phyloP scores from a whole-genome alignment of 1,140 invertebrate species.

The Drosophila kikkawai region DNA sequence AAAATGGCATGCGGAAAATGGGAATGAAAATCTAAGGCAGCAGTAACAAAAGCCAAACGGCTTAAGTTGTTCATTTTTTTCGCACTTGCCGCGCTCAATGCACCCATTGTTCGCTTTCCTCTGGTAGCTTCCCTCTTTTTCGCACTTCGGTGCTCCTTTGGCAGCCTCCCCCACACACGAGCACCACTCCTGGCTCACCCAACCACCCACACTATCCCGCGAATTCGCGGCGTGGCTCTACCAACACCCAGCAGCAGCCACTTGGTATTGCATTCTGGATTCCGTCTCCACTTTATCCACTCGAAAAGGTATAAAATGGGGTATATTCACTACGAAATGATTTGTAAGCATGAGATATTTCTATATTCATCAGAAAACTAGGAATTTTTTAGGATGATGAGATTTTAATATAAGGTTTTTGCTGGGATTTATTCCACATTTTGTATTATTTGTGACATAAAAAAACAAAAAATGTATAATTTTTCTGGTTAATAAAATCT shows the following conservation, averaged over 20 bases:
- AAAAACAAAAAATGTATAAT: too few species aligned
- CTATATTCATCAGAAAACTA: not conserved
- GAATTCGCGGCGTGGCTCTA: not conserved
- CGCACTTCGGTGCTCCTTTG: not conserved
- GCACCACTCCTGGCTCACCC: slow-evolving; percentile 6
- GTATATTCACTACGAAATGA: slow-evolving; percentile 2
- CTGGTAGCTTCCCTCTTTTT: slow-evolving; percentile 17
- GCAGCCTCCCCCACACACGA: not conserved
- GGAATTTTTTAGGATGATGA: not conserved
- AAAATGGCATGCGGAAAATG: slow-evolving; percentile 17
- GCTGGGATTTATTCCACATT: too few species aligned
- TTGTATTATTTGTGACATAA: too few species aligned
- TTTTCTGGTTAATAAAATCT: too few species aligned
- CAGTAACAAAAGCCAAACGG: slow-evolving; percentile 29
- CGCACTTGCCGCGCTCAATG: slow-evolving; percentile 64
- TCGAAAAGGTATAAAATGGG: not conserved
- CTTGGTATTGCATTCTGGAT: slow-evolving; percentile 60
- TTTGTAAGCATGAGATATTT: not conserved
- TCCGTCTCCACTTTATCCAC: slow-evolving; percentile 4
- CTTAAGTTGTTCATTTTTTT: slow-evolving; percentile 63
- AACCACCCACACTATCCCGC: not conserved
- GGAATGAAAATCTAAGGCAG: slow-evolving; percentile 14
- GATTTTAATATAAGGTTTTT: too few species aligned
- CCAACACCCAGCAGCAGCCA: slow-evolving; percentile 20
- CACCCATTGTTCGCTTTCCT: slow-evolving; percentile 61